Conservation (phyloP, 2,888 invertebrate species). For the Thalpophila matura region DNA sequence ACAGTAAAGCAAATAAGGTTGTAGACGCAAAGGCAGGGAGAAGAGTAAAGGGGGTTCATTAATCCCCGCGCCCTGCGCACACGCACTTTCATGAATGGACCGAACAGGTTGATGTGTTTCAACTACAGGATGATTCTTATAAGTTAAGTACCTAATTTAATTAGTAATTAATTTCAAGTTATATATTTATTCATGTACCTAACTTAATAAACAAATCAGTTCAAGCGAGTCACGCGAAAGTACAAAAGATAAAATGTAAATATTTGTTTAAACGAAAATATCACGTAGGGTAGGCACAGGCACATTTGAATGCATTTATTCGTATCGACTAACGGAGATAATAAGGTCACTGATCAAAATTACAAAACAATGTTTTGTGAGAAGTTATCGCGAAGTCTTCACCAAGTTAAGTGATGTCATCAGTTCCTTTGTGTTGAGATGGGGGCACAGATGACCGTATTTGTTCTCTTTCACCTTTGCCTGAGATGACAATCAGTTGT, state of each 20-base stretch:
- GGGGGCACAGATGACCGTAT: constrained; percentile 74
- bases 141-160: constrained; percentile 7
- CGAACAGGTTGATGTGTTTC: constrained; percentile 90
- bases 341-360: constrained; percentile 71
- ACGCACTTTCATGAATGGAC: constrained; percentile 91
- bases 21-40: constrained; percentile 77
- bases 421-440: constrained; percentile 82
- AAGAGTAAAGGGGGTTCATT: constrained; percentile 86
- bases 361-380: constrained; percentile 73
- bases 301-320: constrained; percentile 58
- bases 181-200: background rate
- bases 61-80: constrained; percentile 91
- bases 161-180: constrained; percentile 5
- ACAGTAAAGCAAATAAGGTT: constrained; percentile 68
- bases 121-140: constrained; percentile 78
- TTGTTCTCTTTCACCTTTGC: constrained; percentile 68
- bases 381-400: constrained; percentile 67
- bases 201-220: background rate
- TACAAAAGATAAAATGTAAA: constrained; percentile 23
- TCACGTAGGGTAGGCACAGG: too few species aligned
- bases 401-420: constrained; percentile 76
- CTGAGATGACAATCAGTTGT: constrained; percentile 59
- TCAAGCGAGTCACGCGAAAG: background rate
- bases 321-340: constrained; percentile 57
- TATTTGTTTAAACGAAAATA: constrained; percentile 27